Evolutionary conservation across 2,113 vertebrate species (phyloP).

Genomic region (Menura novaehollandiae): DNA sequence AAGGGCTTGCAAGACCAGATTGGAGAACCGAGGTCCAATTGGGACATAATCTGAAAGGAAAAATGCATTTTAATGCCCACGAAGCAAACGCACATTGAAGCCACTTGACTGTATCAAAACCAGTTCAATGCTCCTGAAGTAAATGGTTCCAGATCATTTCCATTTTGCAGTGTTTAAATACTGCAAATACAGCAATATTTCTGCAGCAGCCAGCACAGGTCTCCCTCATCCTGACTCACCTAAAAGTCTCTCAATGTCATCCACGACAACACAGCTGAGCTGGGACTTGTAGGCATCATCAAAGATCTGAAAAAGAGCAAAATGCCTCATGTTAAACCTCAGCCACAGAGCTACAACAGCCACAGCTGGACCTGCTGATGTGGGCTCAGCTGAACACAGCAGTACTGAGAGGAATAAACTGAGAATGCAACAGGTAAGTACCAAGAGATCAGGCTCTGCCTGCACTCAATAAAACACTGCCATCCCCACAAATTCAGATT

Average conservation of each 20-base stretch:
- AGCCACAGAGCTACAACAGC: neutral
- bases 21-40: conserved; percentile 95
- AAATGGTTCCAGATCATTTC: neutral
- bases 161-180: neutral
- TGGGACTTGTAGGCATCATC: conserved; percentile 98
- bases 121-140: neutral
- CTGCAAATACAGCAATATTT: neutral
- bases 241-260: conserved; percentile 92
- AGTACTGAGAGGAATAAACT: neutral
- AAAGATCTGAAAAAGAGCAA: conserved; percentile 82
- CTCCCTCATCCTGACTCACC: conserved; percentile 72
- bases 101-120: neutral
- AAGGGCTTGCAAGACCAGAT: conserved; percentile 91
- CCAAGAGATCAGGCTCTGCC: neutral
- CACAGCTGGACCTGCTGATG: neutral
- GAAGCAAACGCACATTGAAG: neutral
- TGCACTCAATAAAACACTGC: neutral
- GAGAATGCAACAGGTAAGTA: neutral
- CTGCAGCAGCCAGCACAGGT: neutral
- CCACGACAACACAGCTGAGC: conserved; percentile 95
- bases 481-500: neutral
- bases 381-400: neutral
- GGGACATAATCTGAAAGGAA: conserved; percentile 89
- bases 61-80: neutral
- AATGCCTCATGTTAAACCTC: neutral